Percentiles rank a stretch among this genome's conserved stretches.
Evolutionary conservation across 2,888 invertebrate species (phyloP).

Genomic region (Tinea semifulvella): DNA sequence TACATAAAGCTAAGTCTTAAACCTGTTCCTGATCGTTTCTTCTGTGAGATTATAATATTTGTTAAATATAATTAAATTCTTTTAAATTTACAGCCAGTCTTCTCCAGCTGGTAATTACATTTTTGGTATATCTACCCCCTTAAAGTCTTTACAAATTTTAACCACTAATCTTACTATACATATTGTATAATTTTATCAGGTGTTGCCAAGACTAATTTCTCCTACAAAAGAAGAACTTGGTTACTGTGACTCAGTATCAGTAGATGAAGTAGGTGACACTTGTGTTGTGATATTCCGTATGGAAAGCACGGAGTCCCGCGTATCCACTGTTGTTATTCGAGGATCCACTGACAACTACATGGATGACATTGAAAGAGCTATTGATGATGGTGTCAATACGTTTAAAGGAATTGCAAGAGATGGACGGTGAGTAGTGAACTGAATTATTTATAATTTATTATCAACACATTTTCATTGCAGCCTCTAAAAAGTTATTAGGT

Average conservation of each 20-base stretch:
- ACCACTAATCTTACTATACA: too few species aligned
- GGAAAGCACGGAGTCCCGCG: constrained; percentile 82
- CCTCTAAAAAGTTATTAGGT: too few species aligned
- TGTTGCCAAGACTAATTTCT: constrained; percentile 72
- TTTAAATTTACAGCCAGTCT: too few species aligned
- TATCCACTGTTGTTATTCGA: constrained; percentile 93
- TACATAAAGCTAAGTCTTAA: too few species aligned
- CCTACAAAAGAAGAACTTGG: constrained; percentile 93
- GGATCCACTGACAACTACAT: constrained; percentile 98
- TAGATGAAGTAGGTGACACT: constrained; percentile 96
- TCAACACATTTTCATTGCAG: too few species aligned
- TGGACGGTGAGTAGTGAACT: constrained; percentile 67
- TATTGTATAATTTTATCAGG: constrained; percentile 33
- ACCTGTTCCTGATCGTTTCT: too few species aligned
- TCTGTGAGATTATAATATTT: too few species aligned
- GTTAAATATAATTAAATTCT: too few species aligned
- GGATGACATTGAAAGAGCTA: constrained; percentile 98
- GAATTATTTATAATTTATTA: too few species aligned
- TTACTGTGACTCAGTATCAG: constrained; percentile 85
- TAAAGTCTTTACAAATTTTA: too few species aligned
- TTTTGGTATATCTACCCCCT: too few species aligned
- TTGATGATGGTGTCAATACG: constrained; percentile 99
- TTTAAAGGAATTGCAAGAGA: constrained; percentile 91
- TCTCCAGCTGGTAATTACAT: too few species aligned
- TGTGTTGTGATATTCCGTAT: constrained; percentile 93